Conservation (phyloP, 1,140 invertebrate genomes). For the Drosophila bifasciata region DNA sequence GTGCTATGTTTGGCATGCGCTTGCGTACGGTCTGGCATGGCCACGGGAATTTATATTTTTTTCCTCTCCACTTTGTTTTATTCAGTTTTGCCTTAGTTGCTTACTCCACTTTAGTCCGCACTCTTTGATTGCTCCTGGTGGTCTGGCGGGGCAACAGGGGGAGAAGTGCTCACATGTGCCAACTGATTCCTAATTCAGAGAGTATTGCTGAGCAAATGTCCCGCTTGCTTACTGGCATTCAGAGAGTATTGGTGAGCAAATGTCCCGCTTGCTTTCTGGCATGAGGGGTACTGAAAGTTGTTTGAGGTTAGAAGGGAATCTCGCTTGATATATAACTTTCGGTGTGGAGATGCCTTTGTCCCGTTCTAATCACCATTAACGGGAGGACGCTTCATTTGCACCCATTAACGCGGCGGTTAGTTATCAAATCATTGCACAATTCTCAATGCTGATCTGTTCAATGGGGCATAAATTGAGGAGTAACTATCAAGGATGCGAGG, state of each 20-base stretch:
- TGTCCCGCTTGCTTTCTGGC: no score
- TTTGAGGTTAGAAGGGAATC: no score
- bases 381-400: slow-evolving; percentile 27
- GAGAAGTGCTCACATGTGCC: slow-evolving; percentile 9
- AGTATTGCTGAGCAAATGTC: not conserved
- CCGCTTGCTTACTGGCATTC: no score
- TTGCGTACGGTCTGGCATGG: slow-evolving; percentile 67
- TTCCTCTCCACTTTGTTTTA: slow-evolving; percentile 10
- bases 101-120: slow-evolving; percentile 21
- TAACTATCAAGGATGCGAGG: slow-evolving; percentile 20
- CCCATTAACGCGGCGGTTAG: slow-evolving; percentile 63
- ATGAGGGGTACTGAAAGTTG: no score
- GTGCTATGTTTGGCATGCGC: slow-evolving; percentile 71
- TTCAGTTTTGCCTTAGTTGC: slow-evolving; percentile 3
- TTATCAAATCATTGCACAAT: slow-evolving; percentile 29
- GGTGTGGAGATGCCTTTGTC: no score
- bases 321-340: not conserved
- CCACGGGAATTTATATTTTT: slow-evolving; percentile 60
- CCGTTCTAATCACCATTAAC: slow-evolving; percentile 25
- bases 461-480: slow-evolving; percentile 66
- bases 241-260: no score
- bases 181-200: slow-evolving; percentile 8
- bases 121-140: slow-evolving; percentile 8
- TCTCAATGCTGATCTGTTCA: slow-evolving; percentile 55
- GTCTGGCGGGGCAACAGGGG: not conserved